Evolutionary conservation across 37 sponge, comb jelly and placozoan genomes (phyloP), one percentile per base, ranked within the genome.

Genomic region (Chondrosia reniformis): DNA sequence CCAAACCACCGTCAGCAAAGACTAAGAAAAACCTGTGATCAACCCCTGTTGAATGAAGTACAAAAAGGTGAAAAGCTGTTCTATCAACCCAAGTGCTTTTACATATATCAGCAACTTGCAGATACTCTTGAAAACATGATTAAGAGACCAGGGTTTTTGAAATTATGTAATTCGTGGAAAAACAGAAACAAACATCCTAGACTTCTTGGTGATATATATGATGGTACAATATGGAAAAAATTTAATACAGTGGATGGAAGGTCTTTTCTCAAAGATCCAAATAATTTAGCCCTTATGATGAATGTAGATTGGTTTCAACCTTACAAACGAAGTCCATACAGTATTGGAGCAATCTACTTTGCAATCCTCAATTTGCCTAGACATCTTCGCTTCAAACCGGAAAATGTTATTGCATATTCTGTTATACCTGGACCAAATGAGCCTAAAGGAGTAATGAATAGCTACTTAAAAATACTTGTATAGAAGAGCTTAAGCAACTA

Each of bases 361-460:
- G 43, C 32, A 4, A 37, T 77, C 36, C 59, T 77, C 25, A 77
- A 77, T 59, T 37, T 77, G 3, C 88, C 88, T 1, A 22, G 83
- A 59, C 0, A 54, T 28, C 8, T 69, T 41, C 39, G 72, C 8
- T 83, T 45, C 27, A 78, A 54, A 55, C 31, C 44, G 28, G 84
- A 88, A 13, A 83, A 88, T 75, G 38, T 79, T 21, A 76, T 88
- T 13, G 38, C 83, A 43, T 69, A 57, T 21, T 65, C 76, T 7
- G 65, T 72, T 0, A 83, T 88, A 49, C 84, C 84, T 46, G 81
- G 87, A 42, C 87, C 87, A 27, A 55, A 77, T 24, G 87, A 87
- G 39, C 79, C 87, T n/a, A 73, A 55, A 15, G 9, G 5, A 25
- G 46, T 45, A 58, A 31, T 82, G 4, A 82, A 87, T 46, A 22